Evolutionary conservation across 30 jellyfish, hydroid and myxozoan genomes (phyloP), one percentile per base, ranked within the genome.

Genomic region (Hydractinia symbiolongicarpus): DNA sequence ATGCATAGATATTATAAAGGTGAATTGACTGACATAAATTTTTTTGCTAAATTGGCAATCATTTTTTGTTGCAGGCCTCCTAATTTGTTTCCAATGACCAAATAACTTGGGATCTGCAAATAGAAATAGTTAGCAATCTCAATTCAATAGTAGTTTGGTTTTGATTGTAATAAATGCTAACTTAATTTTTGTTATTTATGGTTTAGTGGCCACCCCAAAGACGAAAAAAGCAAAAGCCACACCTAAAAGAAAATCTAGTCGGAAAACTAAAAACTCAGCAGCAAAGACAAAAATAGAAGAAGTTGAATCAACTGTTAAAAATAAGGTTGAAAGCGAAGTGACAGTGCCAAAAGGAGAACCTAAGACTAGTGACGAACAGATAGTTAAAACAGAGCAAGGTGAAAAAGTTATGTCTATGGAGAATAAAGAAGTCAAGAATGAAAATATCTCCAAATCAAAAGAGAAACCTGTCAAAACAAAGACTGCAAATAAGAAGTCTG

Each of bases 361-460:
- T 2, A 13, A 64, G 19, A 4, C 9, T 64, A 76, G 85, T 20
- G 55, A 61, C 15, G 19, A 68, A 5, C 52, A 79, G 50, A 21
- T 67, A 20, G 61, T 67, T 5, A 67, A 79, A 79, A 67, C 83
- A 60, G 53, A 53, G n/a, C 44, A 84, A 54, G 55, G 14, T 77
- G 8, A 62, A 56, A 54, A 84, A 76, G 82, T 76, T 76, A 9
- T 86, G 50, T 53, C 85, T 5, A 78, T 64, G 57, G 78, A 74
- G 90, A 82, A 61, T 55, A 13, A 86, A 51, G 86, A 82, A 5
- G 61, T 70, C 17, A 84, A 76, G 76, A 61, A 61, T 13, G 56
- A 82, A 9, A 84, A 58, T 52, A 76, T 62, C 5, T 53, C 87
- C 9, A 20, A 14, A 58, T n/a, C 88, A 20, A 60, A 67, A 50